Evolutionary conservation across 2,113 vertebrate species (phyloP).

Genomic region (Thymallus thymallus): DNA sequence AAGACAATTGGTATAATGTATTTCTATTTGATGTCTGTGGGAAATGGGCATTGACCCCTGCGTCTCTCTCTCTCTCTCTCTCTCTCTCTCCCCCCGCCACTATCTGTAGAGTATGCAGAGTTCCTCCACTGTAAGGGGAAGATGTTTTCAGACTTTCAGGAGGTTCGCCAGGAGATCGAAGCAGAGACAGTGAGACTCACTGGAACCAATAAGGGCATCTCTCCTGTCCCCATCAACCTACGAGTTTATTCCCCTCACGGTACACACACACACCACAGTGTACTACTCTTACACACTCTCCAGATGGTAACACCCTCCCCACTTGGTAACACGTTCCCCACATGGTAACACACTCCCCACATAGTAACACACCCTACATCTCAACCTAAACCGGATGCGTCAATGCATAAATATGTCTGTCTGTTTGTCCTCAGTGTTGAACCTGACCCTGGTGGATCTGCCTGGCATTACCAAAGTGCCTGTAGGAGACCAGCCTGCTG

Average conservation of each 20-base stretch:
- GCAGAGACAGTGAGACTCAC: conserved; percentile 84
- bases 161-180: conserved; percentile 88
- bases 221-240: conserved; percentile 85
- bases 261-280: conserved; percentile 21
- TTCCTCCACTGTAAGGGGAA: conserved; percentile 89
- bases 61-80: not conserved
- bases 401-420: not conserved
- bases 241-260: conserved; percentile 80
- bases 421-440: conserved; percentile 76
- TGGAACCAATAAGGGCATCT: conserved; percentile 89
- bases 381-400: not conserved
- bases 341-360: not conserved
- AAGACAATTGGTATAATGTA: too few relatives aligned
- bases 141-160: conserved; percentile 87
- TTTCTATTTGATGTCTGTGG: not conserved
- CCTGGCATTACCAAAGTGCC: conserved; percentile 93
- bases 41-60: too few relatives aligned
- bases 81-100: not conserved
- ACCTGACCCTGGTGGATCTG: conserved; percentile 89
- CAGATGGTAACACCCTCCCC: conserved; percentile 45
- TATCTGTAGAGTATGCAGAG: conserved; percentile 82
- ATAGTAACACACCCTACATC: too few relatives aligned
- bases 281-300: not conserved
- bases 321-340: too few relatives aligned
- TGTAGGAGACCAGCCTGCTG: conserved; percentile 89